Conservation (phyloP, 30 jellyfish, hydroid and myxozoan genomes). For the Sanderia malayensis region DNA sequence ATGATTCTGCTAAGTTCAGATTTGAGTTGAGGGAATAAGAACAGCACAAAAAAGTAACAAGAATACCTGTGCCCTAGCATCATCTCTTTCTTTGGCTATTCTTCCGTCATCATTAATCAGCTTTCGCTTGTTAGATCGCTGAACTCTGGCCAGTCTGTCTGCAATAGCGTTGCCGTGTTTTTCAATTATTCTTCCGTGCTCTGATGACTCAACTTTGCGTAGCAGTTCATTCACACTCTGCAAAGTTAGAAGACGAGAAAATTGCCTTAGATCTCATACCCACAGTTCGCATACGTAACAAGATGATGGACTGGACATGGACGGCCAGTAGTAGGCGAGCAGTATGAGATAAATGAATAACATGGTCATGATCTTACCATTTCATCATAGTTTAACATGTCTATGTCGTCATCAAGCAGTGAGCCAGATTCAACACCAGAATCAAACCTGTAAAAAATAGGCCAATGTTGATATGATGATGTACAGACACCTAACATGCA, state of each 20-base stretch:
- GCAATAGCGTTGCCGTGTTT: slow-evolving; percentile 67
- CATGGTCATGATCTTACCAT: slow-evolving; percentile 53
- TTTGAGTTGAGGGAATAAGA: no score
- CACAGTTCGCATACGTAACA: no score
- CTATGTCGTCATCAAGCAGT: slow-evolving; percentile 65
- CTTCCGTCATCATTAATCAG: slow-evolving; percentile 35
- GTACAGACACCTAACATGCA: no score
- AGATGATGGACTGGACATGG: no score
- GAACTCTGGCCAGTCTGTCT: slow-evolving; percentile 74
- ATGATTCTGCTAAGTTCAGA: no score
- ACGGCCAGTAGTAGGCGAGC: no score
- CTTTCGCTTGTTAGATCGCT: slow-evolving; percentile 41
- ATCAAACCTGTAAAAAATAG: slow-evolving; percentile 63
- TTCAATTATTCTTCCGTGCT: slow-evolving; percentile 58
- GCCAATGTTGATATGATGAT: no score
- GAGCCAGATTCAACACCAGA: slow-evolving; percentile 95
- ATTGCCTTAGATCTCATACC: no score
- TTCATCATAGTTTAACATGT: slow-evolving; percentile 61
- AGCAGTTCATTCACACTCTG: slow-evolving; percentile 80
- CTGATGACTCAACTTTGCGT: slow-evolving; percentile 56
- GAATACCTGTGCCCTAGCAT: slow-evolving; percentile 70
- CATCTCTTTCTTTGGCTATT: slow-evolving; percentile 64
- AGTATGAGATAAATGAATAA: no score
- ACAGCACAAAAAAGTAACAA: no score
- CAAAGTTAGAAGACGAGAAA: slow-evolving; percentile 2